phyloP scores from a whole-genome alignment of 2,888 invertebrate species.

The Beris chalybata region DNA sequence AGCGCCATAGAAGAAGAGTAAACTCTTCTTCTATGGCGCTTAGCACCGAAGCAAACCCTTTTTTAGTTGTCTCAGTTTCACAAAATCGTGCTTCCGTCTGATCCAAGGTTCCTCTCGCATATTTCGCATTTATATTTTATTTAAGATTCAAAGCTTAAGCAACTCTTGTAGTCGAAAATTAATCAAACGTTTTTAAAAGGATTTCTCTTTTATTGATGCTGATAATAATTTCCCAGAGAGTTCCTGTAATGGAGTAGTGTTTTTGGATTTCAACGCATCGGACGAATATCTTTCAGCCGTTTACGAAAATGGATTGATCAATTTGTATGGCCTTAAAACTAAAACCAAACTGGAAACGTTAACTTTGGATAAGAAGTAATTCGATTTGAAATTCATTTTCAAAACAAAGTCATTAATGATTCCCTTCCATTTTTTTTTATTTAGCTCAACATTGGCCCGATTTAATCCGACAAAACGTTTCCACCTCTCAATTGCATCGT shows the following conservation, averaged over 20 bases:
- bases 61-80: no score
- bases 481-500: constrained; percentile 50
- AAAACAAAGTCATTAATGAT: background rate
- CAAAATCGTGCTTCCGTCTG: no score
- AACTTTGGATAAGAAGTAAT: constrained; percentile 49
- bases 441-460: constrained; percentile 50
- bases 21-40: no score
- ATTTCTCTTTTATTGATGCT: no score
- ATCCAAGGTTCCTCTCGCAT: no score
- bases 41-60: no score
- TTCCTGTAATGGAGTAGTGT: constrained; percentile 48
- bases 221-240: constrained; percentile 41
- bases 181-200: no score
- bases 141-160: no score
- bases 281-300: constrained; percentile 54
- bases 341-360: constrained; percentile 50
- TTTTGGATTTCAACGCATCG: constrained; percentile 52
- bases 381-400: background rate
- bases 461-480: constrained; percentile 54
- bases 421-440: constrained; percentile 10
- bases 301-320: constrained; percentile 51
- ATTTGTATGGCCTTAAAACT: constrained; percentile 52
- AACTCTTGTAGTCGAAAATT: no score
- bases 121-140: no score
- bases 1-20: no score